Conservation (phyloP, 1,140 invertebrate genomes). For the Diachasma alloeum region DNA sequence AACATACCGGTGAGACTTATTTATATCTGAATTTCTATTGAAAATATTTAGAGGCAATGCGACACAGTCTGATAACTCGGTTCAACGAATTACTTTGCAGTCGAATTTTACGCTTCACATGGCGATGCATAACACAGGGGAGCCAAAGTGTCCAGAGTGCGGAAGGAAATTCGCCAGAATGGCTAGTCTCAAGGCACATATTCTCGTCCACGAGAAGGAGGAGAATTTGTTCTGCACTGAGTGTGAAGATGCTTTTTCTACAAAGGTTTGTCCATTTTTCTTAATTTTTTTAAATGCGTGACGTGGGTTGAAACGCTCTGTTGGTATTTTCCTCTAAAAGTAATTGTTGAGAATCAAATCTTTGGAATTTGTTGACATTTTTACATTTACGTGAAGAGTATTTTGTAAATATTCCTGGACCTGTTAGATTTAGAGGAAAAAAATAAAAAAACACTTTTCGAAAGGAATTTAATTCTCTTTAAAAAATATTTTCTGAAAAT, state of each 20-base stretch:
- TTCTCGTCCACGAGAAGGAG: constrained; percentile 74
- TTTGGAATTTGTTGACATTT: no score
- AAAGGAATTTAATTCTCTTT: no score
- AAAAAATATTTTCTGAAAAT: no score
- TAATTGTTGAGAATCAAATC: no score
- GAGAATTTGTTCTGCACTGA: constrained; percentile 75
- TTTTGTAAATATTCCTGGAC: no score
- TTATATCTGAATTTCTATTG: not conserved
- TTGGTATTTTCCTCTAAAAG: no score
- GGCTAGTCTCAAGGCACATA: constrained; percentile 77
- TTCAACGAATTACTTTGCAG: constrained; percentile 42
- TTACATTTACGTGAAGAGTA: no score
- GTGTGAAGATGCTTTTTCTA: constrained; percentile 75
- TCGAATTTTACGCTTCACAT: constrained; percentile 71
- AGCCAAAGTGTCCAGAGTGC: constrained; percentile 73
- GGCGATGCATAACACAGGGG: constrained; percentile 68
- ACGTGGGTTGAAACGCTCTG: no score
- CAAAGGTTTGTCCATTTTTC: constrained; percentile 64
- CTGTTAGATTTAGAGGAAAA: no score
- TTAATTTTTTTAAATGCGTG: no score
- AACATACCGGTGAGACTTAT: constrained; percentile 66
- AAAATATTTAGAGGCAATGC: not conserved
- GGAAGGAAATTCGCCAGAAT: constrained; percentile 71
- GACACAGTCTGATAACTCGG: constrained; percentile 5
- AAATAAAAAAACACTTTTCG: no score